Percentiles rank a stretch among this genome's conserved stretches.
phyloP scores from a whole-genome alignment of 2,888 invertebrate genomes.

The Scaptomyza cyrtandrae region DNA sequence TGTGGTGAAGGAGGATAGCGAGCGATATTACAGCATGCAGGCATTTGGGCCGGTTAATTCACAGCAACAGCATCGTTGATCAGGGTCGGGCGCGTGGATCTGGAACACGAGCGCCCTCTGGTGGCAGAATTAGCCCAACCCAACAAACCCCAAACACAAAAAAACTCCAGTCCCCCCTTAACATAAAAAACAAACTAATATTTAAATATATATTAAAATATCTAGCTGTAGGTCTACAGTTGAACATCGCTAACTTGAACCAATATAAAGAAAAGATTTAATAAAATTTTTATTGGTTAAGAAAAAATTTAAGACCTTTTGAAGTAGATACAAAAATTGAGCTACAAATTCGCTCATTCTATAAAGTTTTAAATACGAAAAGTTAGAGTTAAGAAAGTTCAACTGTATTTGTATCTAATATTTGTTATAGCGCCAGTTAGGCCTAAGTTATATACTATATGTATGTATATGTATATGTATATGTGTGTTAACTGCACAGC shows the following conservation, averaged over 20 bases:
- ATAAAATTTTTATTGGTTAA: not conserved
- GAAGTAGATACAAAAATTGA: not conserved
- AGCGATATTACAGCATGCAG: constrained; percentile 88
- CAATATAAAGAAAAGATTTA: not conserved
- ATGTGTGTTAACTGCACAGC: constrained; percentile 43
- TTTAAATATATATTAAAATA: not conserved
- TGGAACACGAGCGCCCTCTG: constrained; percentile 77
- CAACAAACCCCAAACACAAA: constrained; percentile 6
- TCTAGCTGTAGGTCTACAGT: constrained; percentile 18
- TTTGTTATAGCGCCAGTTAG: constrained; percentile 64
- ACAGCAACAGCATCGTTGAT: constrained; percentile 82
- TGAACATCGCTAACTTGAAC: constrained; percentile 2
- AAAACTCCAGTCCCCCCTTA: constrained; percentile 42
- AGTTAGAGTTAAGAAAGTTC: constrained; percentile 1
- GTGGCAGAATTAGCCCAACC: constrained; percentile 67
- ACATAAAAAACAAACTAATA: constrained; percentile 3
- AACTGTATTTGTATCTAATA: constrained; percentile 28
- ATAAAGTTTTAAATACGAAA: not conserved
- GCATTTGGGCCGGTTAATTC: constrained; percentile 85
- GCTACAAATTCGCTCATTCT: no score
- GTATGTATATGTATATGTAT: constrained; percentile 58
- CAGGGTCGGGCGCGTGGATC: constrained; percentile 75
- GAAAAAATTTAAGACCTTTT: not conserved
- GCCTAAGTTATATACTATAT: constrained; percentile 68
- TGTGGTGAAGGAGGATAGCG: constrained; percentile 88